Evolutionary conservation across 2,113 vertebrate genomes (phyloP).

Genomic region (Arvicanthis niloticus): DNA sequence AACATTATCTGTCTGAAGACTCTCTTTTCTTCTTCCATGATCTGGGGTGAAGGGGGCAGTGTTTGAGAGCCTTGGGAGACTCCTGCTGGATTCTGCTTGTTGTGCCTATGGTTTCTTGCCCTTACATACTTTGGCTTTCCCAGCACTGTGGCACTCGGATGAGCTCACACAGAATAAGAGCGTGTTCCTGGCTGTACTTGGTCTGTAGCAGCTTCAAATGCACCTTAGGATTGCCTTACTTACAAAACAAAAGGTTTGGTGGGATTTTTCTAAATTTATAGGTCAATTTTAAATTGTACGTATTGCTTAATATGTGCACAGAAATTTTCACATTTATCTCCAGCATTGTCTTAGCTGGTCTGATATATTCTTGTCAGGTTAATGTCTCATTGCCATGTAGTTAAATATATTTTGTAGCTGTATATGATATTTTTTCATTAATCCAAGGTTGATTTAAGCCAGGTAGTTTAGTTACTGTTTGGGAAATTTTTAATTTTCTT

Average conservation of each 20-base stretch:
- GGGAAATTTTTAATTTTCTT: conserved; percentile 8
- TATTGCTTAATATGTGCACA: conserved; percentile 29
- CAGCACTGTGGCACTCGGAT: not conserved
- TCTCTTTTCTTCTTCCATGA: not conserved
- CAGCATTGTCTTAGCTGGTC: not conserved
- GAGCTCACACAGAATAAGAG: not conserved
- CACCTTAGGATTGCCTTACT: not conserved
- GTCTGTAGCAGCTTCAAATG: not conserved
- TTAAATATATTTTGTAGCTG: conserved; percentile 20
- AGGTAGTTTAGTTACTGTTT: conserved; percentile 10
- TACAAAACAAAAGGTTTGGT: conserved; percentile 15
- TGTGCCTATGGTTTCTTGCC: not conserved
- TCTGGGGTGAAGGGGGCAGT: not conserved
- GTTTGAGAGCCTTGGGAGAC: not conserved
- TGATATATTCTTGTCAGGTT: conserved; percentile 1
- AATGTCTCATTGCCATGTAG: conserved; percentile 1
- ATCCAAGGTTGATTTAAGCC: not conserved
- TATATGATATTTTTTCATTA: conserved; percentile 2
- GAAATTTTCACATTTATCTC: conserved; percentile 10
- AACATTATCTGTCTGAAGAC: not conserved
- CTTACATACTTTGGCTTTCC: not conserved
- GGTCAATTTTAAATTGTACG: not conserved
- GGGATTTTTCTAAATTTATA: not conserved
- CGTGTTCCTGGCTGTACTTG: not conserved
- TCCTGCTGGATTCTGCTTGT: not conserved